phyloP scores from a whole-genome alignment of 64 coral and sea anemone genomes.

The Montipora foliosa region DNA sequence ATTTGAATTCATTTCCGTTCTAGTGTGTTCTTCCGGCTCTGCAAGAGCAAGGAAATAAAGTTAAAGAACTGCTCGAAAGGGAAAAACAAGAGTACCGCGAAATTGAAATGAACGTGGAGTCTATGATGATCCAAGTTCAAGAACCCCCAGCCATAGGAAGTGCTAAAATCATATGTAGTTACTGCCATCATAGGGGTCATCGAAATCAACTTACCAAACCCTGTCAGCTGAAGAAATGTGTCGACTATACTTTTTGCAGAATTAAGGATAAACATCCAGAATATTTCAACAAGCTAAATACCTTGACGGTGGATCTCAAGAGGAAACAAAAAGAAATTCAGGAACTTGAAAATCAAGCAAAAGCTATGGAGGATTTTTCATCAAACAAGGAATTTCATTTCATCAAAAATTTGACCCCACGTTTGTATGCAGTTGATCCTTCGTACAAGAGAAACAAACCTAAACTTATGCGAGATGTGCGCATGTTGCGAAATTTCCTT shows the following conservation, averaged over 20 bases:
- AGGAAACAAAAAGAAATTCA: neutral
- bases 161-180: no score
- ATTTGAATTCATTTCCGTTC: neutral
- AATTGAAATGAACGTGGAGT: neutral
- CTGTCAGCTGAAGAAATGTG: neutral
- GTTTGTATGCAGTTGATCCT: slow-evolving; percentile 19
- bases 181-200: neutral
- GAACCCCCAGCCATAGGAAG: no score
- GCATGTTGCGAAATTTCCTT: neutral
- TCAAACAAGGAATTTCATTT: slow-evolving; percentile 35
- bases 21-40: neutral
- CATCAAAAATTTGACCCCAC: slow-evolving; percentile 41
- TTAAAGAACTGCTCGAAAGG: neutral
- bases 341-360: neutral
- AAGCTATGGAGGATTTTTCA: slow-evolving; percentile 51
- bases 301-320: neutral
- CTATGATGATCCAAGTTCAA: no score
- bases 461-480: slow-evolving; percentile 42
- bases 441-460: slow-evolving; percentile 40
- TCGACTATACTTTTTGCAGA: neutral
- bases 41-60: neutral
- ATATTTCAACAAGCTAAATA: slow-evolving; percentile 41
- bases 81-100: neutral
- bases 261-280: slow-evolving; percentile 37
- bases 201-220: neutral